Evolutionary conservation across 2,888 invertebrate genomes (phyloP).

Genomic region (Caenorhabditis sp.): DNA sequence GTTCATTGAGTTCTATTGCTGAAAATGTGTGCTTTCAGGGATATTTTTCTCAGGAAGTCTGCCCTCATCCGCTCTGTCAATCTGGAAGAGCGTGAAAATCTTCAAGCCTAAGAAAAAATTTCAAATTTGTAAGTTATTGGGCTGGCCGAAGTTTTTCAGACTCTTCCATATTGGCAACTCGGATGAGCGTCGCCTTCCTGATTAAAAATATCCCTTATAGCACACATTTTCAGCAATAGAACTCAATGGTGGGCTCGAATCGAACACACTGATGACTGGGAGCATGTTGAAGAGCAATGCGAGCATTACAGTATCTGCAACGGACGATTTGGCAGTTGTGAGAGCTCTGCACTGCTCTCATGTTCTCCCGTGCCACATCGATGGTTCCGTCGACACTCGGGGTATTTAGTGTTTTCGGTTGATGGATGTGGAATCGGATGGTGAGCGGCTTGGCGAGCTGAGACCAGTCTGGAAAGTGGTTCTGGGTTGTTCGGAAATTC

Average conservation of each 20-base stretch:
- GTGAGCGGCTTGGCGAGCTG: background rate
- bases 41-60: too few relatives aligned
- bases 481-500: too few relatives aligned
- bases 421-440: constrained; percentile 45
- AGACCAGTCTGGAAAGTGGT: constrained; percentile 53
- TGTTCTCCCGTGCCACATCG: constrained; percentile 60
- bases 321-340: constrained; percentile 58
- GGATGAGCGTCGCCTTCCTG: background rate
- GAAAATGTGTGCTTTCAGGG: too few relatives aligned
- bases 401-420: constrained; percentile 45
- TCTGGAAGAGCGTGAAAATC: too few relatives aligned
- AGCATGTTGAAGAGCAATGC: constrained; percentile 55
- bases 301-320: constrained; percentile 54
- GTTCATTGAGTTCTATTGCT: too few relatives aligned
- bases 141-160: too few relatives aligned
- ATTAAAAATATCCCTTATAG: background rate
- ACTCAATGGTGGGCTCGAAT: constrained; percentile 62
- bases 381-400: constrained; percentile 62
- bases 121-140: too few relatives aligned
- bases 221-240: constrained; percentile 63
- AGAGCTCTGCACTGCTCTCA: constrained; percentile 47
- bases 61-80: too few relatives aligned
- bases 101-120: too few relatives aligned
- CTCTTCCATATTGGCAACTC: too few relatives aligned
- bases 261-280: constrained; percentile 54